phyloP scores from a whole-genome alignment of 2,113 vertebrate species.

The Thinocorus orbignyianus region DNA sequence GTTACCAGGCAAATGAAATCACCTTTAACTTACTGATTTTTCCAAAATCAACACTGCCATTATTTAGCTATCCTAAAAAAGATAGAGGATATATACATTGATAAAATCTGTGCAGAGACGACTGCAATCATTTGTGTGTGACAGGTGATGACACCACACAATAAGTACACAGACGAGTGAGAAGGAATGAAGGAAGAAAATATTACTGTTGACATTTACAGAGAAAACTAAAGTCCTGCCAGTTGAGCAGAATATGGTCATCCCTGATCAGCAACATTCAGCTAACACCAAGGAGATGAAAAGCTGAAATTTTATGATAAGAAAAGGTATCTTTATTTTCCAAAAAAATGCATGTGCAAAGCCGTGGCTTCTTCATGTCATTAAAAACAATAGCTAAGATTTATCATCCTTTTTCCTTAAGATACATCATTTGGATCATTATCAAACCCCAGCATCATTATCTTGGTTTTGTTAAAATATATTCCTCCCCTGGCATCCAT shows the following conservation, averaged over 20 bases:
- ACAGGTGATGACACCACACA: not conserved
- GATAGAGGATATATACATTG: not conserved
- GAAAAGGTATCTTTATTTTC: conserved; percentile 33
- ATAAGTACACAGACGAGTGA: not conserved
- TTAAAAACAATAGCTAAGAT: conserved; percentile 19
- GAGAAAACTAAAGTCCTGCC: not conserved
- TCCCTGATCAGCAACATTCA: not conserved
- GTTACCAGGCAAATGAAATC: not conserved
- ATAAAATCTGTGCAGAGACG: not conserved
- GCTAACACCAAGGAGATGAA: not conserved
- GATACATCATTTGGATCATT: not conserved
- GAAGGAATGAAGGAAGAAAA: not conserved
- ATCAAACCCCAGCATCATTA: not conserved
- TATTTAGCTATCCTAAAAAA: not conserved
- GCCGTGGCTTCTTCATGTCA: not conserved
- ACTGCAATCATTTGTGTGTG: not conserved
- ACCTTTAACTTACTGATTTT: not conserved
- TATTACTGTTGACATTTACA: not conserved
- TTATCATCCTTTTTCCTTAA: not conserved
- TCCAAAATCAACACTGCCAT: not conserved
- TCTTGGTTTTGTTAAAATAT: conserved; percentile 2
- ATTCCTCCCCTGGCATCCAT: not conserved
- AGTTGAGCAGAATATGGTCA: not conserved
- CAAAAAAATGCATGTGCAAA: not conserved
- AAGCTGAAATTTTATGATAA: not conserved